These are phyloP conservation scores for Nemotelus pantherinus DNA, from an alignment of 2,888 invertebrate species.

Conservation along the genomic window DNA sequence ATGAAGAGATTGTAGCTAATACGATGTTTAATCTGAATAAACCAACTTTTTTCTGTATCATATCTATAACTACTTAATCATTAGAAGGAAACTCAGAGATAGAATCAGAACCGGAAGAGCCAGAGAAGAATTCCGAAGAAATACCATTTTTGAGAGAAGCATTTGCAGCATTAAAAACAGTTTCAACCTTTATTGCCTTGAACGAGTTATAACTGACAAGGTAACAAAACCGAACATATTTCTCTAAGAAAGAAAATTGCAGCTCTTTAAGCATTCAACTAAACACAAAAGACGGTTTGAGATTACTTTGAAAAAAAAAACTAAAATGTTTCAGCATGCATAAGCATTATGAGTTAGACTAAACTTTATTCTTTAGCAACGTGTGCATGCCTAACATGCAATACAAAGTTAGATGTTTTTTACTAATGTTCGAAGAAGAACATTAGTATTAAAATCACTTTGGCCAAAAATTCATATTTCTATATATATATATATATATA, in stretches of 20 bases:
- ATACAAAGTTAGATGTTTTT: not conserved
- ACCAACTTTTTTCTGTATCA: too few relatives aligned
- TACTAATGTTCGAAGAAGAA: too few relatives aligned
- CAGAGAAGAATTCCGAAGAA: not conserved
- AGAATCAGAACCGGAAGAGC: slow-evolving; percentile 15
- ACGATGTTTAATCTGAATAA: too few relatives aligned
- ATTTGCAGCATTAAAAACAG: slow-evolving; percentile 4
- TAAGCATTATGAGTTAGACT: not conserved
- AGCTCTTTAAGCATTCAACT: not conserved
- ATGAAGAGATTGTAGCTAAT: too few relatives aligned
- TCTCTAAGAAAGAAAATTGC: not conserved
- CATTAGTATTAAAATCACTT: too few relatives aligned
- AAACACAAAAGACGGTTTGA: slow-evolving; percentile 1
- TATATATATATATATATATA: too few relatives aligned
- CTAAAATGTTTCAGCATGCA: too few relatives aligned
- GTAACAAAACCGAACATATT: slow-evolving; percentile 1
- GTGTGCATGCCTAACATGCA: not conserved
- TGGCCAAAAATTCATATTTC: too few relatives aligned
- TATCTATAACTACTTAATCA: too few relatives aligned
- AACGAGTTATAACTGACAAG: not conserved
- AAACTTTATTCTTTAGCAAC: too few relatives aligned
- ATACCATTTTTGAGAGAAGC: slow-evolving; percentile 4
- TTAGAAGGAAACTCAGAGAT: not conserved
- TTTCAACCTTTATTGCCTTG: slow-evolving; percentile 4
- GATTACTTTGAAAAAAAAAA: slow-evolving; percentile 6